Percentiles rank a stretch among this genome's conserved stretches.
Evolutionary conservation across 2,888 invertebrate genomes (phyloP).

Genomic region (Drosophila mimica): DNA sequence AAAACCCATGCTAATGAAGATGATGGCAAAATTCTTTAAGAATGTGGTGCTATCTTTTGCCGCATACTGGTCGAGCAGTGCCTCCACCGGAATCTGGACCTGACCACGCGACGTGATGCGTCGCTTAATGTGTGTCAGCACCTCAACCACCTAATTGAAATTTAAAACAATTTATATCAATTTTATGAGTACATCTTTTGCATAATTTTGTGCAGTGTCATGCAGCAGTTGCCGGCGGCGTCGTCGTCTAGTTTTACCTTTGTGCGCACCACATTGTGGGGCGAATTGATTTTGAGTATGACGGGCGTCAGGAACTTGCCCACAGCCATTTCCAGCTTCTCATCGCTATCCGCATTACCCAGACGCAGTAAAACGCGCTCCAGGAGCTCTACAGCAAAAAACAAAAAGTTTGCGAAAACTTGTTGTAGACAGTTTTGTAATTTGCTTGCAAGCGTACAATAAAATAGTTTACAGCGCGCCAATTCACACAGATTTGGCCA

Average conservation of each 20-base stretch:
- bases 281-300: conserved; percentile 94
- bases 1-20: conserved; percentile 96
- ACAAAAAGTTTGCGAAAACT: conserved; percentile 21
- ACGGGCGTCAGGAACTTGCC: conserved; percentile 93
- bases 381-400: conserved; percentile 88
- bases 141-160: conserved; percentile 92
- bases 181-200: conserved; percentile 15
- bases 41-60: conserved; percentile 88
- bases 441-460: not conserved
- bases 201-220: conserved; percentile 53
- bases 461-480: not conserved
- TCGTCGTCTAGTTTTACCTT: conserved; percentile 85
- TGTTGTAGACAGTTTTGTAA: not conserved
- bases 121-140: conserved; percentile 96
- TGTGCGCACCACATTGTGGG: conserved; percentile 92
- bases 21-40: conserved; percentile 95
- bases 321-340: conserved; percentile 93
- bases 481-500: not conserved
- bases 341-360: conserved; percentile 95
- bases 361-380: conserved; percentile 95
- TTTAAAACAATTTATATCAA: not conserved
- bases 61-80: conserved; percentile 92
- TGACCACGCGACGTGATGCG: conserved; percentile 93
- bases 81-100: conserved; percentile 94
- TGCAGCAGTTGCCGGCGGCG: not conserved